Evolutionary conservation across 2,888 invertebrate genomes (phyloP), one percentile per base, ranked within the genome.

Genomic region (Deilephila elpenor): DNA sequence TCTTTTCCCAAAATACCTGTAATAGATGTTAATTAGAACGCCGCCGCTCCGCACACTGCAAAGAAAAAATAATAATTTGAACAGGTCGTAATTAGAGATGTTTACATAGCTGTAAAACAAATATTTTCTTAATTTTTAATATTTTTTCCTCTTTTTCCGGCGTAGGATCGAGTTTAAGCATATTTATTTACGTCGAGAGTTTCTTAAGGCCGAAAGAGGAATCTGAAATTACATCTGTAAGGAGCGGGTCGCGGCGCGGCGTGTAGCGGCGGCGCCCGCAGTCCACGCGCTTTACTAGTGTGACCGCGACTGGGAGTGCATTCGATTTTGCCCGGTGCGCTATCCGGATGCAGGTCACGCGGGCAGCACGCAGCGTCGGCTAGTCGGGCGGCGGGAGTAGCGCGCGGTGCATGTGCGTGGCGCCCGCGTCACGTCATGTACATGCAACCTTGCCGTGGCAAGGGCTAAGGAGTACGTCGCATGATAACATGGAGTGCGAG

Each of bases 31-130:
- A 93, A 94, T 94, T 93, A 93, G 90, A 90, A 86, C 88, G 84
- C 88, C 88, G 84, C 88, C 90, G 88, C 89, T 85, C 88, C 84
- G 88, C 86, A 84, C 89, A 84, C 84, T 85, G 89, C 89, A 88
- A 89, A 90, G 90, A 89, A 90, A 93, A 93, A 93, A 93, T 88
- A 90, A 93, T 93, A 93, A 94, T 93, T 93, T 92, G 92, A 92
- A 92, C 93, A 92, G 90, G 91, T 90, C 93, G 93, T 93, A 94
- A 94, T 94, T 93, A 94, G 92, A 94, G 91, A 92, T 93, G 94
- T 94, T 94, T 93, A 91, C 93, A 91, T 90, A 92, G 92, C 91
- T 91, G 93, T 92, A 89, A 92, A 91, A 93, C 92, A 94, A 94
- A 94, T 94, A 94, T 94, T 94, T 94, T 91, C 90, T 89, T 91